Evolutionary conservation across 2,113 vertebrate genomes (phyloP), one percentile per base, ranked within the genome.

Genomic region (Microcebus ravelobensis): DNA sequence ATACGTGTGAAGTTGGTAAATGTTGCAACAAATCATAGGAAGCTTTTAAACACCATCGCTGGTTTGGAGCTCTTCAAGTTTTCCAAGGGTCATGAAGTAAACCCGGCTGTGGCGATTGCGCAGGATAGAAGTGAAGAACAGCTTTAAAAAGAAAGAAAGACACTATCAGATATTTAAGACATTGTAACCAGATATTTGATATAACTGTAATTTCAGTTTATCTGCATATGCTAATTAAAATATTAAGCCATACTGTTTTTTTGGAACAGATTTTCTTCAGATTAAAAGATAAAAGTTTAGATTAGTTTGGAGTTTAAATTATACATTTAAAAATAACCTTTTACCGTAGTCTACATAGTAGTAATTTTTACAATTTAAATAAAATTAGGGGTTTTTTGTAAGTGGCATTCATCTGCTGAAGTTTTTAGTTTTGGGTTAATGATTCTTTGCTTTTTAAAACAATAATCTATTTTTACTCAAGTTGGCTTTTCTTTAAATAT

Each of bases 21-120:
- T 96, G 63, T 93, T 85, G 61, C 76, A 94, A 73, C 77, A 84
- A 97, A 98, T 98, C 94, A 94, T 42, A 76, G 36, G 87, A 96
- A 96, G 57, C 85, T 61, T 97, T 85, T 96, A 96, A 96, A 95
- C 94, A 97, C 87, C 96, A 95, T 82, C 65, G 94, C 94, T 97
- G 94, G 82, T 97, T 73, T 97, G 92, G 85, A 82, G 67, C 55
- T 98, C 99, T 99, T 99, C 99, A 99, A 99, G 98, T 98, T 99
- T 99, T 97, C 99, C 99, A 39, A 99, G 99, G 73, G 99, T 99
- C 99, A 99, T 99, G 96, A 99, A 99, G 97, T 99, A 99, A 98
- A 99, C 99, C 98, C 99, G 99, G 98, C 99, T 99, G 99, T 99
- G 99, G 76, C 97, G 99, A 99, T 98, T 99, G 98, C 10, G 82